These are phyloP conservation scores for Microplitis manilae DNA, from an alignment of 2,888 invertebrate genomes.

Conservation along the genomic window DNA sequence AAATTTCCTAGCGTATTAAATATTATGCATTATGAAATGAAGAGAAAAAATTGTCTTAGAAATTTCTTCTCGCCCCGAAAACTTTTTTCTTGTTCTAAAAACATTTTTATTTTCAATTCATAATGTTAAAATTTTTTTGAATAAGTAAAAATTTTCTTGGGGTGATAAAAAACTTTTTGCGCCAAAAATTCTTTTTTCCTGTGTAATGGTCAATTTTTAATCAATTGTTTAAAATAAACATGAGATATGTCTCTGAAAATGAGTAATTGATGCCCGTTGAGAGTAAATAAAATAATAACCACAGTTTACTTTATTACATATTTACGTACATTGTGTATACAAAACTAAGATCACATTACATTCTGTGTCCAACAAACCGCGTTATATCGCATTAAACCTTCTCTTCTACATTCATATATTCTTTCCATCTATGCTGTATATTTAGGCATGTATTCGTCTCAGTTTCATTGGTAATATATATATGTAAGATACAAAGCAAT, in stretches of 20 bases:
- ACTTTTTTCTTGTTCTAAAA: too few relatives aligned
- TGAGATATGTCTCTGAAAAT: not conserved
- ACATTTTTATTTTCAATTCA: too few relatives aligned
- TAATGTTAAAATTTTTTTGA: too few relatives aligned
- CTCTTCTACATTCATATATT: conserved; percentile 2
- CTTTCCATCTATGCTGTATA: not conserved
- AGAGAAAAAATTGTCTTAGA: too few relatives aligned
- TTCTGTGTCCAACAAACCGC: conserved; percentile 56
- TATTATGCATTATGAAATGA: too few relatives aligned
- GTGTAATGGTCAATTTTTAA: too few relatives aligned
- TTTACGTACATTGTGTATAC: not conserved
- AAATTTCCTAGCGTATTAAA: too few relatives aligned
- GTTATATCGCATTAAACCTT: conserved; percentile 55
- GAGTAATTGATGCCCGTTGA: not conserved
- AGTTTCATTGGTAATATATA: conserved; percentile 29
- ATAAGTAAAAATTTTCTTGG: too few relatives aligned
- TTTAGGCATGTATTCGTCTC: conserved; percentile 23
- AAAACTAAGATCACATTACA: conserved; percentile 35
- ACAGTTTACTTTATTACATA: conserved; percentile 6
- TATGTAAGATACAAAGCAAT: conserved; percentile 4
- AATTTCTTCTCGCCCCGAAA: too few relatives aligned
- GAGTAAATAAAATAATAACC: conserved; percentile 13
- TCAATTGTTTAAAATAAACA: too few relatives aligned
- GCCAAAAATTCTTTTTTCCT: too few relatives aligned
- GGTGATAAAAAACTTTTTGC: too few relatives aligned